phyloP scores from a whole-genome alignment of 2,113 vertebrate species.

The Leuciscus idus region DNA sequence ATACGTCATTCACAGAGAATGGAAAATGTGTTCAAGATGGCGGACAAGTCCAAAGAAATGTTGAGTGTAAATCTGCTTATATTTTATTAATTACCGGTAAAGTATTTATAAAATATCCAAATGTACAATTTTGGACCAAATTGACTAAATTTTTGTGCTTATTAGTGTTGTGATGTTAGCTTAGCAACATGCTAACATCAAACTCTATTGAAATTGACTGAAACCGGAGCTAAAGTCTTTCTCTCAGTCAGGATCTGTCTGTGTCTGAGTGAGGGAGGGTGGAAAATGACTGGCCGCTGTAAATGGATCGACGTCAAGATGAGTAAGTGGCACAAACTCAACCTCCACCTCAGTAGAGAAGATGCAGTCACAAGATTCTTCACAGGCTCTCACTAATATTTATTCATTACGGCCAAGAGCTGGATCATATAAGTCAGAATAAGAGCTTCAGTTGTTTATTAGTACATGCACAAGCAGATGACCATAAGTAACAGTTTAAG shows the following conservation, averaged over 20 bases:
- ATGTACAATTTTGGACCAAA: no score
- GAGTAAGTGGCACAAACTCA: neutral
- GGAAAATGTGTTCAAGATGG: no score
- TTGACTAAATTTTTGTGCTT: no score
- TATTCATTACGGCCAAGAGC: neutral
- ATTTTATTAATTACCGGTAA: no score
- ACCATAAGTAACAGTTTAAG: neutral
- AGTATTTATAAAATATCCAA: no score
- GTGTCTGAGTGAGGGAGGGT: neutral
- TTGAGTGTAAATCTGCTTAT: no score
- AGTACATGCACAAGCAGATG: slow-evolving; percentile 7
- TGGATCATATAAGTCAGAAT: neutral
- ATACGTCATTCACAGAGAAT: neutral
- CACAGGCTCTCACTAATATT: neutral
- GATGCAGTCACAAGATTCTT: neutral
- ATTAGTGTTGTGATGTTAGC: neutral
- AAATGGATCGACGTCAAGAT: neutral
- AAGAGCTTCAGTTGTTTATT: slow-evolving; percentile 16
- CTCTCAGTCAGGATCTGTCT: neutral
- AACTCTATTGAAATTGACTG: neutral
- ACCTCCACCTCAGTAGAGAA: neutral
- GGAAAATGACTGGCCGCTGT: neutral
- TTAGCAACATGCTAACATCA: neutral
- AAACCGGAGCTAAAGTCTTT: no score
- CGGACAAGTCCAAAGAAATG: no score